Conservation (phyloP, 2,113 vertebrate species). For the Cromileptes altivelis region DNA sequence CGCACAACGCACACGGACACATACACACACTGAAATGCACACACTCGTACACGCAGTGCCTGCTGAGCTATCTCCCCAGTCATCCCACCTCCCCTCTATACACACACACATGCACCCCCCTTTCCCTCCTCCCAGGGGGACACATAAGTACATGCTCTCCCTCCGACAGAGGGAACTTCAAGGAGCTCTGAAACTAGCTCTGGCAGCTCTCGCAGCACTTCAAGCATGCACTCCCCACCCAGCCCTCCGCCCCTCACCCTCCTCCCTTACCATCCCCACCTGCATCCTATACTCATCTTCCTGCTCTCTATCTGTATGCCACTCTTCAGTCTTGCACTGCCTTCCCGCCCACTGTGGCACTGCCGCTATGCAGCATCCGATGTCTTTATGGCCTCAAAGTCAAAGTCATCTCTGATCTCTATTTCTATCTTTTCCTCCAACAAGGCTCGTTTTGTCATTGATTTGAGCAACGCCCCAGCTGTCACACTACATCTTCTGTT, state of each 20-base stretch:
- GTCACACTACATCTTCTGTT: constrained; percentile 13
- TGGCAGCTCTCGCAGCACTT: constrained; percentile 54
- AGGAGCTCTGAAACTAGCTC: constrained; percentile 65
- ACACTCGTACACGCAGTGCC: not conserved
- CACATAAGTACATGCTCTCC: constrained; percentile 57
- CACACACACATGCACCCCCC: constrained; percentile 27
- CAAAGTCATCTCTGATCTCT: constrained; percentile 63
- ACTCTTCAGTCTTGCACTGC: constrained; percentile 15
- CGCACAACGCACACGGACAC: constrained; percentile 3
- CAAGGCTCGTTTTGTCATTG: constrained; percentile 36
- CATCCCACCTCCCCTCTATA: constrained; percentile 11
- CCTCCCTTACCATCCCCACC: constrained; percentile 32
- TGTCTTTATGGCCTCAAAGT: constrained; percentile 53
- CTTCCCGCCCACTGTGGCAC: constrained; percentile 21
- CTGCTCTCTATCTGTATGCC: constrained; percentile 39
- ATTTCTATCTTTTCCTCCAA: constrained; percentile 59
- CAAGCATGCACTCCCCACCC: constrained; percentile 38
- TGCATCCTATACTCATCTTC: constrained; percentile 33
- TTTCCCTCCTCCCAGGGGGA: constrained; percentile 30
- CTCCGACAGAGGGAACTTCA: constrained; percentile 59
- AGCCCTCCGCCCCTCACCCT: not conserved
- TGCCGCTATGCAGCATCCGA: constrained; percentile 47
- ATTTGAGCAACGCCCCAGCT: constrained; percentile 39
- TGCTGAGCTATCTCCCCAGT: constrained; percentile 25
- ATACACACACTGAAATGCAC: constrained; percentile 17